A percentile compares a stretch with the other conserved stretches of the same genome.
Conservation (phyloP, 2,888 invertebrate species). For the Amphipoea oculea region DNA sequence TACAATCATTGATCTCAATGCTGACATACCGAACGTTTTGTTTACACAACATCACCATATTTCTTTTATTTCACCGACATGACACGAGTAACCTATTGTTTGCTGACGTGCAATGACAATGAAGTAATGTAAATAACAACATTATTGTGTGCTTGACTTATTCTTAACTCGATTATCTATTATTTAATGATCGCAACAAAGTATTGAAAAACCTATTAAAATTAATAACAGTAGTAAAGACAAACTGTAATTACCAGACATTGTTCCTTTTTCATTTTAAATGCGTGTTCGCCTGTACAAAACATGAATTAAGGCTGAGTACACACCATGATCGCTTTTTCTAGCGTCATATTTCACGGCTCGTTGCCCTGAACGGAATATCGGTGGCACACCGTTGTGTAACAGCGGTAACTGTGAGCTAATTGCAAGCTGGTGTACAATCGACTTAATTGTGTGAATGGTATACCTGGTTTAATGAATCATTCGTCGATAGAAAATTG, state of each 20-base stretch:
- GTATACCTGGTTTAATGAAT: slow-evolving; percentile 49
- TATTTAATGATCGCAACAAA: neutral
- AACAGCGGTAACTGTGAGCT: slow-evolving; percentile 71
- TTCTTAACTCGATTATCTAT: neutral
- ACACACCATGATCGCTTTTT: slow-evolving; percentile 64
- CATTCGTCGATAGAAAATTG: slow-evolving; percentile 51
- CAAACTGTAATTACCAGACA: slow-evolving; percentile 6
- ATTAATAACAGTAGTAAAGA: neutral
- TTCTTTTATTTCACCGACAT: slow-evolving; percentile 10
- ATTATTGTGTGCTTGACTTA: neutral
- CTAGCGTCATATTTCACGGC: slow-evolving; percentile 69
- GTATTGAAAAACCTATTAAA: neutral
- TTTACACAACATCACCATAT: slow-evolving; percentile 15
- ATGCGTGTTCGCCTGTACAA: slow-evolving; percentile 14
- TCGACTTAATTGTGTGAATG: slow-evolving; percentile 63
- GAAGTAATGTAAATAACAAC: neutral
- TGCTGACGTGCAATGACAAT: neutral
- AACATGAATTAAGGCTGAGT: slow-evolving; percentile 49
- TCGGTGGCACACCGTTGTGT: slow-evolving; percentile 76
- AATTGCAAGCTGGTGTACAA: slow-evolving; percentile 62
- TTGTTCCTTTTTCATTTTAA: slow-evolving; percentile 18
- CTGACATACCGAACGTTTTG: neutral
- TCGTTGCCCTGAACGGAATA: slow-evolving; percentile 75
- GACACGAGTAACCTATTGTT: slow-evolving; percentile 19
- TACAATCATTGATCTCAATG: slow-evolving; percentile 6